Conservation (phyloP, 2,888 invertebrate species). For the Pinctada fucata region DNA sequence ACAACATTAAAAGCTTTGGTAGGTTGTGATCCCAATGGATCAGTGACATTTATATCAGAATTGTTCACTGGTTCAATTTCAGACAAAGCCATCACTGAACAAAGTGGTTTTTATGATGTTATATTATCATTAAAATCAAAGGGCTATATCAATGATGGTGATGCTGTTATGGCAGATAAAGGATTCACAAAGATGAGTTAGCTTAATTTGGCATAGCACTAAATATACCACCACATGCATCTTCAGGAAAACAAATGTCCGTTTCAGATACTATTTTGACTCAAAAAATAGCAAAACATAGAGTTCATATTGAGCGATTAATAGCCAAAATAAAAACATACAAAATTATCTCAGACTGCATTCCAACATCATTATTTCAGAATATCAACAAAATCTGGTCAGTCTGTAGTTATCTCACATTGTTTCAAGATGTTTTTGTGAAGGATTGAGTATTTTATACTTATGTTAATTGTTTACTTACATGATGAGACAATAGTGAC, state of each 20-base stretch:
- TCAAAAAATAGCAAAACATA: slow-evolving; percentile 14
- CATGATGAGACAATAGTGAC: slow-evolving; percentile 21
- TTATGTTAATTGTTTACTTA: background rate
- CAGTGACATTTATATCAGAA: slow-evolving; percentile 37
- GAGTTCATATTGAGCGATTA: slow-evolving; percentile 33
- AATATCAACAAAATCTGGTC: slow-evolving; percentile 20
- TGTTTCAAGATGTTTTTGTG: slow-evolving; percentile 23
- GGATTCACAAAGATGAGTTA: slow-evolving; percentile 28
- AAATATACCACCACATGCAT: slow-evolving; percentile 33
- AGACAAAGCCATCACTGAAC: slow-evolving; percentile 37
- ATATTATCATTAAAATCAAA: background rate
- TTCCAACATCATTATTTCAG: slow-evolving; percentile 8
- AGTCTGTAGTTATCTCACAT: slow-evolving; percentile 21
- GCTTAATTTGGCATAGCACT: slow-evolving; percentile 8
- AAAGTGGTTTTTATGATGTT: slow-evolving; percentile 28
- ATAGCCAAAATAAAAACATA: slow-evolving; percentile 28
- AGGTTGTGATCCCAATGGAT: slow-evolving; percentile 42
- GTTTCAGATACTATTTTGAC: slow-evolving; percentile 28
- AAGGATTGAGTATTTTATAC: background rate
- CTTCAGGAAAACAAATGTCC: slow-evolving; percentile 17
- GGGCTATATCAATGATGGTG: slow-evolving; percentile 12
- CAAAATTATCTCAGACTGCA: slow-evolving; percentile 16
- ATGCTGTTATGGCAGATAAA: slow-evolving; percentile 34
- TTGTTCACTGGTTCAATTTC: slow-evolving; percentile 42
- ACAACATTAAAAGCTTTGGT: slow-evolving; percentile 43